Base-by-base conservation (phyloP, 2,113 vertebrate genomes). In the Larimichthys crocea region DNA sequence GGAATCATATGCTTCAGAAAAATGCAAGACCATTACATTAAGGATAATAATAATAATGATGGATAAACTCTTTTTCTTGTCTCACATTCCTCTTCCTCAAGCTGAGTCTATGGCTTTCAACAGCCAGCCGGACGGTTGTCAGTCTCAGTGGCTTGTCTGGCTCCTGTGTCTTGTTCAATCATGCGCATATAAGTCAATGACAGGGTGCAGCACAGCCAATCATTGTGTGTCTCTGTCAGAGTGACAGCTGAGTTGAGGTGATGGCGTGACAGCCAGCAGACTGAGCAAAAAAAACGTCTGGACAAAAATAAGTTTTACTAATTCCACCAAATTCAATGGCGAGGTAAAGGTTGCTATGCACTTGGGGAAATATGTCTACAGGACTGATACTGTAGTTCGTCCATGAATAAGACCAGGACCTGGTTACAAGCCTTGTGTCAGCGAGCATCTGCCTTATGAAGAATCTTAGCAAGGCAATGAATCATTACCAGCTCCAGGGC, bases 161-260 rank as follows among this genome's bases (percentile, higher is more conserved):
- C 72, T 4, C 4, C 68, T 52, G 81, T 16, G 57, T 88, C 86
- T 74, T 84, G 84, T 88, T 91, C 82, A 90, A 76, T 90, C 82
- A 80, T 73, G 80, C 4, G 40, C 55, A 40, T 76, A 52, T 62
- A 59, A 83, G 84, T 90, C 87, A 82, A 17, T 80, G 81, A 89
- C 89, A 89, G 68, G 77, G 72, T 48, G 73, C 82, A 55, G 48
- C 61, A 57, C 70, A 59, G 74, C 77, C 87, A 72, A 67, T 90
- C 83, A 86, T 69, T 50, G 63, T 31, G 74, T 62, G 75, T 75
- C 71, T 86, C 52, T 66, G 68, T 76, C 65, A 71, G 79, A 64
- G 67, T 88, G 88, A 86, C 89, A 91, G 88, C 83, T 67, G 57
- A 56, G 68, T 50, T 63, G 67, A 29, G 20, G 55, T 19, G 74